Conservation (phyloP, 2,113 vertebrate species). For the Chloebia gouldiae region DNA sequence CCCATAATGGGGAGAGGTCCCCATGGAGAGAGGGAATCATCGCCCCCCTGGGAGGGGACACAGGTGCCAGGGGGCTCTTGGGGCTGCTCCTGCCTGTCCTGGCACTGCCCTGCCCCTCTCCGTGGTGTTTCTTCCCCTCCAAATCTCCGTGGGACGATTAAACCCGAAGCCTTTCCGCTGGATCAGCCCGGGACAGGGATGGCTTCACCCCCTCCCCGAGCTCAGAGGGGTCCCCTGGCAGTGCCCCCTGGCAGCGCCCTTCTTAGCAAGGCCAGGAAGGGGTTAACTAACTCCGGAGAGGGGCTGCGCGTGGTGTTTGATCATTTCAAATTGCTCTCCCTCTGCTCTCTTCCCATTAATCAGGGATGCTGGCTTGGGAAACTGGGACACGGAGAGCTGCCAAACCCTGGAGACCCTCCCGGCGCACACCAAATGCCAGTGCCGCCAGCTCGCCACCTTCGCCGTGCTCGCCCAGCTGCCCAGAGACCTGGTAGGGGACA, state of each 20-base stretch:
- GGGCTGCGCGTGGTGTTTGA: neutral
- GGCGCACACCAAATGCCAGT: slow-evolving; percentile 95
- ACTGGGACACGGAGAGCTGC: slow-evolving; percentile 96
- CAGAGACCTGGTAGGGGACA: slow-evolving; percentile 86
- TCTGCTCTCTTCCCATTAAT: slow-evolving; percentile 53
- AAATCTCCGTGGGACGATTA: neutral
- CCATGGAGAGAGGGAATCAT: neutral
- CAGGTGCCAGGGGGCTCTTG: neutral
- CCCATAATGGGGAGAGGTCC: too few species aligned
- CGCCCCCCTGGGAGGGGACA: rapidly evolving
- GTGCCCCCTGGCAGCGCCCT: neutral
- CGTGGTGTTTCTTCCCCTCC: rapidly evolving
- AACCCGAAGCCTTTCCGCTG: rapidly evolving
- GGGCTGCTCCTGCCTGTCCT: neutral
- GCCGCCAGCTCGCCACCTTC: slow-evolving; percentile 93
- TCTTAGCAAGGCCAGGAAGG: neutral
- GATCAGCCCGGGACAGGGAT: neutral
- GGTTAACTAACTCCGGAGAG: neutral
- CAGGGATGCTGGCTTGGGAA: slow-evolving; percentile 91
- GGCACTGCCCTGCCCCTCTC: neutral
- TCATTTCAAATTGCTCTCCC: slow-evolving; percentile 33
- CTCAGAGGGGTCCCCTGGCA: neutral
- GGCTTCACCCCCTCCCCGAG: rapidly evolving
- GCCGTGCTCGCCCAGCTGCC: slow-evolving; percentile 93
- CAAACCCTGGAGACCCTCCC: slow-evolving; percentile 90